Evolutionary conservation across 2,113 vertebrate genomes (phyloP).

Genomic region (Chlamydotis undulata): DNA sequence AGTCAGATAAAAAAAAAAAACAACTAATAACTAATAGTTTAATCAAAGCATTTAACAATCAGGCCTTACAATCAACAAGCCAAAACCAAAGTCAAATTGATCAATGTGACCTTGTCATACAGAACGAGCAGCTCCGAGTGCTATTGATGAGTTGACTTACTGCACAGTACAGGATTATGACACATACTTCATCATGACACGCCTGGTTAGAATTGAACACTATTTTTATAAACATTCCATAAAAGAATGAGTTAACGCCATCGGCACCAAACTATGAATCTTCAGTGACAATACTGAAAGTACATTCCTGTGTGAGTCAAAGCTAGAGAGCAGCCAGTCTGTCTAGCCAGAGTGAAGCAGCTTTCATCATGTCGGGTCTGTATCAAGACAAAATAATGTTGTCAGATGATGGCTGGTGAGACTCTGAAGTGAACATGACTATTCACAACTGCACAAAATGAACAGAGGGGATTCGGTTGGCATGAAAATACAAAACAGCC

Average conservation of each 20-base stretch:
- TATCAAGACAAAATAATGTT: not conserved
- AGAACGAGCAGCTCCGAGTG: not conserved
- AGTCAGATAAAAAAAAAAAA: not conserved
- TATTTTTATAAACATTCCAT: not conserved
- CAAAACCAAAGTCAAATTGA: not conserved
- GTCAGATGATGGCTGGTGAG: not conserved
- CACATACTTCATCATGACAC: not conserved
- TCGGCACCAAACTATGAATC: not conserved
- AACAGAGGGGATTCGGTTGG: not conserved
- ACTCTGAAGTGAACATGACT: not conserved
- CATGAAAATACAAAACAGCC: not conserved
- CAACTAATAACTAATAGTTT: not conserved
- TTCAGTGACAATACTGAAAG: not conserved
- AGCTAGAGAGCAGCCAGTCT: not conserved
- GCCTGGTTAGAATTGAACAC: not conserved
- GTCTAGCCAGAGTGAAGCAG: not conserved
- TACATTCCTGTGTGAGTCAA: not conserved
- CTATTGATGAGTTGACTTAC: not conserved
- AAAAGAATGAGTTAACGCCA: not conserved
- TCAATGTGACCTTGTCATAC: not conserved
- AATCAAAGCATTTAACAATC: not conserved
- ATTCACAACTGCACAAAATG: not conserved
- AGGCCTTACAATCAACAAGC: not conserved
- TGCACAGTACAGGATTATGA: not conserved
- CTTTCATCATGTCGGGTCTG: not conserved